Evolutionary conservation across 2,888 invertebrate genomes (phyloP).

Genomic region (Scaptomyza cyrtandrae): DNA sequence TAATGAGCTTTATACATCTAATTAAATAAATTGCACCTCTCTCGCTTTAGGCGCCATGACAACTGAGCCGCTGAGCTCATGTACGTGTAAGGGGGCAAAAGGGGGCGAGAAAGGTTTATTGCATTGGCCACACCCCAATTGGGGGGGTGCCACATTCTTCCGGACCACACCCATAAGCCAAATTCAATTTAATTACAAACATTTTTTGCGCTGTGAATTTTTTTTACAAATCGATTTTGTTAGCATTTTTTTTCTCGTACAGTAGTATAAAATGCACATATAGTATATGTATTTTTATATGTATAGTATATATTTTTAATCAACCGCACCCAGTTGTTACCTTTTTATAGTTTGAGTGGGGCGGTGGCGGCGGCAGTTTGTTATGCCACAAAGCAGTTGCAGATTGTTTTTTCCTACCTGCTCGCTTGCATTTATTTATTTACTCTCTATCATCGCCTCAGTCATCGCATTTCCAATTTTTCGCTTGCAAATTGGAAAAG

Average conservation of each 20-base stretch:
- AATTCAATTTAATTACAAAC: slow-evolving; percentile 76
- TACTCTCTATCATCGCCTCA: slow-evolving; percentile 44
- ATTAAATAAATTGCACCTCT: slow-evolving; percentile 83
- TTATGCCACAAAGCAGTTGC: slow-evolving; percentile 68
- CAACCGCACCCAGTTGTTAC: slow-evolving; percentile 79
- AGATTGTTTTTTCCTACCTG: slow-evolving; percentile 65
- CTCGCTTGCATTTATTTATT: slow-evolving; percentile 77
- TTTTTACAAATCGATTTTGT: slow-evolving; percentile 71
- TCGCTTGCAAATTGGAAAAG: slow-evolving; percentile 80
- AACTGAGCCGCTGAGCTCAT: slow-evolving; percentile 54
- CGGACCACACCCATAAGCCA: slow-evolving; percentile 56
- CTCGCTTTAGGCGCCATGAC: slow-evolving; percentile 66
- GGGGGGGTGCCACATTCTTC: slow-evolving; percentile 41
- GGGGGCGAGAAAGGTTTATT: slow-evolving; percentile 14
- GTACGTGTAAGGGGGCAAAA: not conserved
- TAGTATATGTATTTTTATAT: slow-evolving; percentile 23
- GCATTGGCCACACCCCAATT: slow-evolving; percentile 52
- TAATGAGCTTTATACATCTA: slow-evolving; percentile 84
- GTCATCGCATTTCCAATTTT: slow-evolving; percentile 77
- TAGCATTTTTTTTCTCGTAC: slow-evolving; percentile 48
- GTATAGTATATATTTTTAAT: slow-evolving; percentile 66
- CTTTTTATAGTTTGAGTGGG: slow-evolving; percentile 51
- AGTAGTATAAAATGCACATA: not conserved
- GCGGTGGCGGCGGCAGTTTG: slow-evolving; percentile 58
- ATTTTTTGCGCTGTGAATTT: slow-evolving; percentile 28